Evolutionary conservation across 2,797 vertebrate species (phyloP).

Genomic region (Chrosomus eos): DNA sequence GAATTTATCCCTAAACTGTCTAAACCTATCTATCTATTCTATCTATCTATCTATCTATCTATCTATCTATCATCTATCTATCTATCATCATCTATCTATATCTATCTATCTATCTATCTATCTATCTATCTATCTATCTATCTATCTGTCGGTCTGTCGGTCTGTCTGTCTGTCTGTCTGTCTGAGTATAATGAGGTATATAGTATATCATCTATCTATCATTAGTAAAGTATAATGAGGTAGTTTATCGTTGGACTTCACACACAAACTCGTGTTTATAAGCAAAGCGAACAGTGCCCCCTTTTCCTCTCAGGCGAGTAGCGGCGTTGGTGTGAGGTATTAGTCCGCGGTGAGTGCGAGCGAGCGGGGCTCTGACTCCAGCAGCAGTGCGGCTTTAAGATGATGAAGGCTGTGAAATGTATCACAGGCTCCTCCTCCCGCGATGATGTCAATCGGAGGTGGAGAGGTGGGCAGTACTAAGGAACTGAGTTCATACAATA

Average conservation of each 20-base stretch:
- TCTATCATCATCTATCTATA: not conserved
- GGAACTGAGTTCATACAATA: constrained; percentile 82
- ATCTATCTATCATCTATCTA: not conserved
- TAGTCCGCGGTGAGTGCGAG: constrained; percentile 49
- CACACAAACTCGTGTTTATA: constrained; percentile 63
- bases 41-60: too few relatives aligned
- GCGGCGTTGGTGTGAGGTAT: constrained; percentile 56
- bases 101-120: not conserved
- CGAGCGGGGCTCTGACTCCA: constrained; percentile 67
- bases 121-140: not conserved
- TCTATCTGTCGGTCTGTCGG: not conserved
- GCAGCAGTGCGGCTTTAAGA: constrained; percentile 82
- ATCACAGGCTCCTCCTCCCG: constrained; percentile 78
- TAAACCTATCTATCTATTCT: too few relatives aligned
- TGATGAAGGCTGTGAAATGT: constrained; percentile 73
- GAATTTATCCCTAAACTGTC: too few relatives aligned
- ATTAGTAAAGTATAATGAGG: constrained; percentile 50
- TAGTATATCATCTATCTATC: not conserved
- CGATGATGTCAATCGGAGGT: constrained; percentile 85
- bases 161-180: not conserved
- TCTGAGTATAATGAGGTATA: constrained; percentile 45
- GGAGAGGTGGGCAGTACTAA: constrained; percentile 77
- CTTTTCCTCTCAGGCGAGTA: constrained; percentile 71
- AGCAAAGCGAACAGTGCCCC: constrained; percentile 80
- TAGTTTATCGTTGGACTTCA: constrained; percentile 50